Percentiles rank a stretch among this genome's conserved stretches.
Evolutionary conservation across 2,888 invertebrate species (phyloP).

Genomic region (Cheilosia vulpina): DNA sequence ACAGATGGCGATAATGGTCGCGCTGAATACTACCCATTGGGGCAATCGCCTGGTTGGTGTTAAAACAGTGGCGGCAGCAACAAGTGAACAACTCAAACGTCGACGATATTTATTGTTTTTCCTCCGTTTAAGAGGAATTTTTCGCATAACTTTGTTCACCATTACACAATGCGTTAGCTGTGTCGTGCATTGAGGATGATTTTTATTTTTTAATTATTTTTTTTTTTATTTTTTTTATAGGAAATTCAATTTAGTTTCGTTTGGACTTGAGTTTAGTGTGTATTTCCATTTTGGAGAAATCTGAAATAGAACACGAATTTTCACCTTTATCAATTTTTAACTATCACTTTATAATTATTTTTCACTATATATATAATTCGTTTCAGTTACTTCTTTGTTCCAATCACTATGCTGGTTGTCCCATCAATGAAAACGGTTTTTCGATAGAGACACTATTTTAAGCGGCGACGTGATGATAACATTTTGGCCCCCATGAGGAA

Average conservation of each 20-base stretch:
- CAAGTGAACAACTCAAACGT: constrained; percentile 46
- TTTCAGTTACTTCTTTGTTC: constrained; percentile 8
- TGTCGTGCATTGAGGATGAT: constrained; percentile 60
- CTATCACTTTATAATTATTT: constrained; percentile 14
- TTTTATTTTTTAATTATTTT: constrained; percentile 15
- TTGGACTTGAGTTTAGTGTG: constrained; percentile 31
- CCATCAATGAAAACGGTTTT: constrained; percentile 41
- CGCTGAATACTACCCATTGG: constrained; percentile 55
- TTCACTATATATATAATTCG: not conserved
- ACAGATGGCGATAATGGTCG: constrained; percentile 55
- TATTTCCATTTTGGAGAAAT: constrained; percentile 64
- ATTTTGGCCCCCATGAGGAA: constrained; percentile 77
- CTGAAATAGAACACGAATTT: constrained; percentile 32
- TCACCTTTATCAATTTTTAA: constrained; percentile 36
- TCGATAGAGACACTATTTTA: constrained; percentile 37
- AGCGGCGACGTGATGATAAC: constrained; percentile 75
- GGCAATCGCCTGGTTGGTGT: constrained; percentile 33
- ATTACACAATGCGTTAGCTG: constrained; percentile 57
- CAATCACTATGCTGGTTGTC: constrained; percentile 45
- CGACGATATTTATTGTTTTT: constrained; percentile 53
- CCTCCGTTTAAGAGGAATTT: constrained; percentile 70
- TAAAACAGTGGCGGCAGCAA: constrained; percentile 45
- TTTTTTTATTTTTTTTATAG: not conserved
- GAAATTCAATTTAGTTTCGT: constrained; percentile 28
- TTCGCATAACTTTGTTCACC: constrained; percentile 71